Conservation (phyloP, 2,797 vertebrate genomes). For the Gymnoscopelus microlampas region DNA sequence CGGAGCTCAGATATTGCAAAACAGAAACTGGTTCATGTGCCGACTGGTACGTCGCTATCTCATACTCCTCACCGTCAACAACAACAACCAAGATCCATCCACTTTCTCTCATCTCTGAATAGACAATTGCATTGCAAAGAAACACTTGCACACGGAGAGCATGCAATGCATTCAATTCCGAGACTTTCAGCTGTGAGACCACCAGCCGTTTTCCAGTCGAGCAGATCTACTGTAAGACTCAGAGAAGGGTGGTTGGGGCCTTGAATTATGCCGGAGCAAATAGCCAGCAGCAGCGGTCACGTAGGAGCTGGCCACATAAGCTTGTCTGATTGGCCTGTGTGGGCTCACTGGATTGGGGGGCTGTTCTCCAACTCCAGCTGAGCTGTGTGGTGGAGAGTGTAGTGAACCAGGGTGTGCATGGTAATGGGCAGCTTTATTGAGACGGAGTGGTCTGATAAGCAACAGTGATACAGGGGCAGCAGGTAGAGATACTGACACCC, state of each 20-base stretch:
- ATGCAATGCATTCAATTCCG: slow-evolving; percentile 11
- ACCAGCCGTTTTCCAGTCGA: slow-evolving; percentile 16
- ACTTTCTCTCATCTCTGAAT: slow-evolving; percentile 22
- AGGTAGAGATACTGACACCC: slow-evolving; percentile 56
- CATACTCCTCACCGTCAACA: not conserved
- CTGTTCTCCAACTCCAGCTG: slow-evolving; percentile 46
- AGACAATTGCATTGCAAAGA: slow-evolving; percentile 25
- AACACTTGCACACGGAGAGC: slow-evolving; percentile 23
- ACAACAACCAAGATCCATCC: not conserved
- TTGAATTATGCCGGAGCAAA: slow-evolving; percentile 40
- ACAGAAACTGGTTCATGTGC: not conserved
- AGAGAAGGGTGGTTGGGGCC: slow-evolving; percentile 14
- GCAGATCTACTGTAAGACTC: not conserved
- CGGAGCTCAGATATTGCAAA: slow-evolving; percentile 9
- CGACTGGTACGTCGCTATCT: slow-evolving; percentile 15
- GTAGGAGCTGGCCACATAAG: slow-evolving; percentile 9
- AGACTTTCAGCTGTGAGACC: slow-evolving; percentile 3
- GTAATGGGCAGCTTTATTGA: slow-evolving; percentile 73
- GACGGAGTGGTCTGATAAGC: slow-evolving; percentile 74
- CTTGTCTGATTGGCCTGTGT: slow-evolving; percentile 22
- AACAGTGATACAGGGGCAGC: slow-evolving; percentile 67
- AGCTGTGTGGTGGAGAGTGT: slow-evolving; percentile 40
- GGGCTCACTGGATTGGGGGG: slow-evolving; percentile 27
- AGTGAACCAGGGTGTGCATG: slow-evolving; percentile 50
- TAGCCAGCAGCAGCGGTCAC: slow-evolving; percentile 17